Evolutionary conservation across 1,140 invertebrate species (phyloP).

Genomic region (Alviniconcha marisindica): DNA sequence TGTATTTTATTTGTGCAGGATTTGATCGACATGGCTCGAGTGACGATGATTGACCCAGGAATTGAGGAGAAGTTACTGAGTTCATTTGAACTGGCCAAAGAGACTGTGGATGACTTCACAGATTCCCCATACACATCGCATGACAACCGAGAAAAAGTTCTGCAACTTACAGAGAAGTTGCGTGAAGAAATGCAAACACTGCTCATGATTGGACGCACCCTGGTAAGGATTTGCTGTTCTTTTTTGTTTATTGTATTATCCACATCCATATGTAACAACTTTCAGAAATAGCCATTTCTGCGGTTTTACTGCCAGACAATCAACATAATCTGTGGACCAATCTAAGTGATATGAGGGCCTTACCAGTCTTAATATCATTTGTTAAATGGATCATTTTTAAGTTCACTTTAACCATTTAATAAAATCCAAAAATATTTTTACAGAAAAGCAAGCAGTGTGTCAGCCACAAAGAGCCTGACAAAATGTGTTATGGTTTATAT

Average conservation of each 20-base stretch:
- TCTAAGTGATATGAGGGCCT: no score
- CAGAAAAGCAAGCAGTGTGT: no score
- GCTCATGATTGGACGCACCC: conserved; percentile 87
- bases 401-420: neutral
- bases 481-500: no score
- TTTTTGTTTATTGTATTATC: neutral
- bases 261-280: no score
- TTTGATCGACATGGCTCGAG: conserved; percentile 88
- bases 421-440: no score
- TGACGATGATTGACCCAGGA: conserved; percentile 80
- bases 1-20: conserved; percentile 75
- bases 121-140: conserved; percentile 99
- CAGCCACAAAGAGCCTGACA: no score
- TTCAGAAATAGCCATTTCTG: no score
- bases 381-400: no score
- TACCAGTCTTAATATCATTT: no score
- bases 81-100: conserved; percentile 92
- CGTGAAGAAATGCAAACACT: conserved; percentile 76
- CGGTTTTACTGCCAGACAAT: no score
- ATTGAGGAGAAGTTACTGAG: conserved; percentile 82
- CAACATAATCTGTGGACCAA: no score
- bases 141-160: conserved; percentile 96
- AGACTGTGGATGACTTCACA: conserved; percentile 98
- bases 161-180: conserved; percentile 87
- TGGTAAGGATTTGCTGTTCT: conserved; percentile 81